Evolutionary conservation across 2,888 invertebrate genomes (phyloP), one percentile per base, ranked within the genome.

Genomic region (Eledona agricola): DNA sequence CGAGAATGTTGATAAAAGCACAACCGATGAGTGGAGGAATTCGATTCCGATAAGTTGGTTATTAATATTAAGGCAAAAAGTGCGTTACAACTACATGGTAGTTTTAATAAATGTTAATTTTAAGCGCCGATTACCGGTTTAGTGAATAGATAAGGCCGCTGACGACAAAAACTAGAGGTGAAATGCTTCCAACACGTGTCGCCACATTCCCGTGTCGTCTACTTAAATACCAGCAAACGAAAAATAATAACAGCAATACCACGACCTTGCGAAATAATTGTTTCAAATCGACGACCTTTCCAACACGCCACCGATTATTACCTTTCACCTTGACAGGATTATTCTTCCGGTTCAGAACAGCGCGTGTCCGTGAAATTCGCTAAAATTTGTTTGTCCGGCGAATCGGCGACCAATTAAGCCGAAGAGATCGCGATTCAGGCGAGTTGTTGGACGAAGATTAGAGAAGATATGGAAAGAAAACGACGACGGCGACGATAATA

Each of bases 401-500:
- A 28, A 10, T 17, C 15, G 7, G 42, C 7, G 1, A 29, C 25
- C 29, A 43, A 51, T 51, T 51, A 35, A 42, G 38, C 11, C 23
- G 31, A 26, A 16, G 13, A 47, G 37, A 31, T 31, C 31, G 25
- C 9, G 22, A 20, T 19, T 35, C 34, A 42, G n/a, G 40, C 31
- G 15, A 32, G 22, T 50, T 31, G 32, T 50, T 42, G 26, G 31
- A 42, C 19, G 42, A 26, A 51, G 42, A 51, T 32, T 31, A 42
- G 28, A 15, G 51, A 29, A 22, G n/a, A n/a, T n/a, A n/a, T n/a
- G n/a, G n/a, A n/a, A 32, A 25, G 6, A 22, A 26, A 45, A 42
- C 37, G 38, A 29, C 22, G 45, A 52, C 38, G 38, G 38, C 31
- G 45, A 37, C 45, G 37, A 45, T 46, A 45, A 52, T 52, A 46